phyloP scores from a whole-genome alignment of 2,797 vertebrate species.

The Syncerus caffer region DNA sequence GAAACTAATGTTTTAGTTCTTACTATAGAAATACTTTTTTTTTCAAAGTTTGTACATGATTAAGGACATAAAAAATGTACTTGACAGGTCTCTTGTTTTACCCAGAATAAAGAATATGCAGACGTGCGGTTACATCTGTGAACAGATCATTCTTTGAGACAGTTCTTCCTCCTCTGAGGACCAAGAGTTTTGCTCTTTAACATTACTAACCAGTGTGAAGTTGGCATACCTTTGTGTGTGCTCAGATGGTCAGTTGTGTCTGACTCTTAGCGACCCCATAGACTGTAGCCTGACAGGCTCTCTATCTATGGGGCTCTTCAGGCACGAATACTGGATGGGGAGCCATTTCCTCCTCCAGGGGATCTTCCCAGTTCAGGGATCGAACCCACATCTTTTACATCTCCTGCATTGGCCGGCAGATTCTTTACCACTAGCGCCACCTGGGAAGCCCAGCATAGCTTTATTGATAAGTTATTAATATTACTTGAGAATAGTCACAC shows the following conservation, averaged over 20 bases:
- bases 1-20: constrained; percentile 13
- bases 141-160: background rate
- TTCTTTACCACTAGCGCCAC: background rate
- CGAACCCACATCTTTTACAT: background rate
- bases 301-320: background rate
- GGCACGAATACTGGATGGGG: background rate
- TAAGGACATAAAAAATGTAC: background rate
- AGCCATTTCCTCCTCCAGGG: background rate
- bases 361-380: background rate
- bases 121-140: background rate
- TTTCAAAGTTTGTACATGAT: background rate
- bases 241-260: background rate
- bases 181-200: background rate
- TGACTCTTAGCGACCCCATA: background rate
- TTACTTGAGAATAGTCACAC: background rate
- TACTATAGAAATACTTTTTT: background rate
- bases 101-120: background rate
- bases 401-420: background rate
- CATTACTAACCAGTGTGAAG: background rate
- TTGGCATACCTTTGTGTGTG: background rate
- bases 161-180: background rate
- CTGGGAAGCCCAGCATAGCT: background rate
- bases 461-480: background rate
- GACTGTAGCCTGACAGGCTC: background rate
- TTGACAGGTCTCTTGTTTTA: constrained; percentile 5